Percentiles rank a stretch among this genome's conserved stretches.
These are phyloP conservation scores for Aelia acuminata DNA, from an alignment of 2,888 invertebrate species.

Conservation along the genomic window DNA sequence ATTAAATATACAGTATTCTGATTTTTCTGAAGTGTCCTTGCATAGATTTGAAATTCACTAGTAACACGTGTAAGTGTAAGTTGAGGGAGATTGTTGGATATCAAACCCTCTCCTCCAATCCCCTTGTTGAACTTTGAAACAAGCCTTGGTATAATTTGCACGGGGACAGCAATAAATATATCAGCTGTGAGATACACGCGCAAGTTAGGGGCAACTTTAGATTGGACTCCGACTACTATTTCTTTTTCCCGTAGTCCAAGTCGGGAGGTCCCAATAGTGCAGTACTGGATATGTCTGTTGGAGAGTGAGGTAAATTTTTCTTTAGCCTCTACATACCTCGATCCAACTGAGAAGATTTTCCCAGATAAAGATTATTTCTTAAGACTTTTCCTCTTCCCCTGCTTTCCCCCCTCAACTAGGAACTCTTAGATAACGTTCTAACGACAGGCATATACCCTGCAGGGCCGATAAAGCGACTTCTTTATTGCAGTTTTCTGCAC, in stretches of 20 bases:
- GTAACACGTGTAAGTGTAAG: too few species aligned
- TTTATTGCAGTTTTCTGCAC: background rate
- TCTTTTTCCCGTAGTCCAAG: background rate
- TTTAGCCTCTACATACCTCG: conserved; percentile 1
- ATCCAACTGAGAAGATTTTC: background rate
- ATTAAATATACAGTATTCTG: too few species aligned
- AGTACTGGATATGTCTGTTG: background rate
- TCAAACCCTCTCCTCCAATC: too few species aligned
- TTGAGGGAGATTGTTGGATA: too few species aligned
- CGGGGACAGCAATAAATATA: conserved; percentile 5
- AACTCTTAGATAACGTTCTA: conserved; percentile 14
- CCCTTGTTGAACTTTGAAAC: background rate
- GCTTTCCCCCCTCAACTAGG: background rate
- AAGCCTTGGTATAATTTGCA: background rate
- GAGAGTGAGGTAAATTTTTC: conserved; percentile 14
- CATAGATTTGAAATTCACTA: too few species aligned
- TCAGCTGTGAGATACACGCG: background rate
- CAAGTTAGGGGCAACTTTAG: background rate
- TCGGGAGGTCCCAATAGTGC: background rate
- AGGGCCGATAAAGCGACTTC: background rate
- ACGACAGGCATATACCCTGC: background rate
- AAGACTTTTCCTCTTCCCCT: conserved; percentile 20
- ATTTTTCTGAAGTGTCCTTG: too few species aligned
- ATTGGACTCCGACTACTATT: background rate
- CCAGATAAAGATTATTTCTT: conserved; percentile 46